phyloP scores from a whole-genome alignment of 2,113 vertebrate species.

The Rhinoderma darwinii region DNA sequence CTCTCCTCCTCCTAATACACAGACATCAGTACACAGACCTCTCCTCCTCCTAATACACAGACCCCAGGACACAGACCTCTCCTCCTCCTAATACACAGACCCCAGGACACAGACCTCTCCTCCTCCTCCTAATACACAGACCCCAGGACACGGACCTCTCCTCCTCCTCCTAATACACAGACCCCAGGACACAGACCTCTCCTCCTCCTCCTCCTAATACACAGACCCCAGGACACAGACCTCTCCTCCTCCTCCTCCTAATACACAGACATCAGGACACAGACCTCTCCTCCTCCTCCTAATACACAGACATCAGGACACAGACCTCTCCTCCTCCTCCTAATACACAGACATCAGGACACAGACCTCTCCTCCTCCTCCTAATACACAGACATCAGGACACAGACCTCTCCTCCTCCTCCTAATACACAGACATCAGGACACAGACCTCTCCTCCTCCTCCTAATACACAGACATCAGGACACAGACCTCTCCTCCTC shows the following conservation, averaged over 20 bases:
- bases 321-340: neutral
- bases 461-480: slow-evolving; percentile 5
- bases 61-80: neutral
- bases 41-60: slow-evolving; percentile 19
- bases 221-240: neutral
- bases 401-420: neutral
- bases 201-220: too few relatives aligned
- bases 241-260: too few relatives aligned
- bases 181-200: neutral
- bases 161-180: slow-evolving; percentile 27
- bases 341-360: neutral
- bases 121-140: slow-evolving; percentile 18
- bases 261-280: neutral
- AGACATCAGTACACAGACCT: neutral
- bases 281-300: neutral
- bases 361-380: too few relatives aligned
- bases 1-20: neutral
- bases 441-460: neutral
- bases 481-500: neutral
- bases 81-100: neutral
- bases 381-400: accelerated
- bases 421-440: slow-evolving; percentile 22
- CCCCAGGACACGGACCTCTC: neutral
- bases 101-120: neutral
- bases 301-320: too few relatives aligned